A percentile compares a stretch with the other conserved stretches of the same genome.
Conservation (phyloP, 2,888 invertebrate species). For the Seira ritae region DNA sequence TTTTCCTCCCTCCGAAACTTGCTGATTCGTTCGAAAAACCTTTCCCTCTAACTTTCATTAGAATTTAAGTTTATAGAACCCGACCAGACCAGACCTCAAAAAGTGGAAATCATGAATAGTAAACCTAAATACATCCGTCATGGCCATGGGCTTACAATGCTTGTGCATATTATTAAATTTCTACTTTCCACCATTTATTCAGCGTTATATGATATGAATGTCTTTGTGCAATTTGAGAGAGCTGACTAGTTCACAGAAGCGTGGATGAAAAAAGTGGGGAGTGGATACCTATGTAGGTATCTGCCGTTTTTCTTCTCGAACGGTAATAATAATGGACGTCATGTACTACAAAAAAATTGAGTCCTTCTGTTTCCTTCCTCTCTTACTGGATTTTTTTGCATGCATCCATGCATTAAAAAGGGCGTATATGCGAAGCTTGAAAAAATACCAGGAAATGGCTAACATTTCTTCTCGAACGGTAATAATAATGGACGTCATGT, state of each 20-base stretch:
- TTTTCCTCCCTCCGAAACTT: too few species aligned
- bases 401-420: conserved; percentile 53
- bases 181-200: too few species aligned
- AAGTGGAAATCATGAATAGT: background rate
- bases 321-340: background rate
- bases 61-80: too few species aligned
- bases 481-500: background rate
- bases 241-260: background rate
- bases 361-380: conserved; percentile 43
- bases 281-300: background rate
- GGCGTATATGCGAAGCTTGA: conserved; percentile 38
- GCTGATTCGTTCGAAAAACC: too few species aligned
- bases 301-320: background rate
- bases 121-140: background rate
- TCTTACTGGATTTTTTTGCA: conserved; percentile 39
- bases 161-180: too few species aligned
- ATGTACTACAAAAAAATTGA: conserved; percentile 5
- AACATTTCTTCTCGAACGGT: conserved; percentile 15
- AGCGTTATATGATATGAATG: too few species aligned
- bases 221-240: too few species aligned
- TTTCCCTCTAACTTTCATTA: too few species aligned
- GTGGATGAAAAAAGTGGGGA: background rate
- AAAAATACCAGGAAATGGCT: conserved; percentile 54
- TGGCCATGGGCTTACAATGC: background rate
- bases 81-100: too few species aligned